phyloP scores from a whole-genome alignment of 2,888 invertebrate species.

The Drosophila nigricruria region DNA sequence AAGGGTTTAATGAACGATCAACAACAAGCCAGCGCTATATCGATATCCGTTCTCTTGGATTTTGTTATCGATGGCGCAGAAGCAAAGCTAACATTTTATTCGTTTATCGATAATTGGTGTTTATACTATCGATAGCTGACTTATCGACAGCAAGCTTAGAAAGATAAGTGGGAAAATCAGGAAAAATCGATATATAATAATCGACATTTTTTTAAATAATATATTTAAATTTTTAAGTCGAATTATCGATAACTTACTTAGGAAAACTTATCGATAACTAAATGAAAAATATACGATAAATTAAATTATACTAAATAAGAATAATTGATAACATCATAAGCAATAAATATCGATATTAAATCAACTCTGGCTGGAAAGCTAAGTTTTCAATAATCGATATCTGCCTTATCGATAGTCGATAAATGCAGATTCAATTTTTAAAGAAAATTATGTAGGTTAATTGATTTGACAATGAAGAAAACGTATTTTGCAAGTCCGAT shows the following conservation, averaged over 20 bases:
- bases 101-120: neutral
- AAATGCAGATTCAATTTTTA: neutral
- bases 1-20: neutral
- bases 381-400: neutral
- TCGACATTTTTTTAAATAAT: too few species aligned
- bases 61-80: conserved; percentile 9
- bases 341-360: neutral
- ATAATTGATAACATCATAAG: neutral
- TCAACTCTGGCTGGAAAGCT: too few species aligned
- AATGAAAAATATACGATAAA: neutral
- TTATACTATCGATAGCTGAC: neutral
- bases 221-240: too few species aligned
- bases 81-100: conserved; percentile 4
- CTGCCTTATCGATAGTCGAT: neutral
- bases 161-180: neutral
- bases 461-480: neutral
- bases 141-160: neutral
- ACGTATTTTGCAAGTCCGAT: neutral
- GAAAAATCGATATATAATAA: neutral
- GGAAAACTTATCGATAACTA: neutral
- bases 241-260: neutral
- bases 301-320: too few species aligned
- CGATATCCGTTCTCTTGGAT: neutral
- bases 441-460: neutral
- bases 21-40: conserved; percentile 23